Evolutionary conservation across 2,888 invertebrate genomes (phyloP).

Genomic region (Drosophila multiciliata): DNA sequence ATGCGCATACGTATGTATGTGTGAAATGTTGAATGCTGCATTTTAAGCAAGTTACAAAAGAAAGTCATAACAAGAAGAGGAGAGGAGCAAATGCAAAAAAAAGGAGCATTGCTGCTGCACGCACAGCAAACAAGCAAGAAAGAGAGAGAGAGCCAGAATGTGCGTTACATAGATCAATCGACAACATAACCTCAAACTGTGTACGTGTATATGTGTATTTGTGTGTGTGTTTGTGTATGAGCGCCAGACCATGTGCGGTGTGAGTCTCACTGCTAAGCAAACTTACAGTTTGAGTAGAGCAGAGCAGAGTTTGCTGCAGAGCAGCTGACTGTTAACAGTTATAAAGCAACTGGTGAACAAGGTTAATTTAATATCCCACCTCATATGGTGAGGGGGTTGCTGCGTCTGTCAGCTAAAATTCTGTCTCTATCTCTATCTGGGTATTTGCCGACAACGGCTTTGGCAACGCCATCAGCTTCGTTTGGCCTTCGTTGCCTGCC

Average conservation of each 20-base stretch:
- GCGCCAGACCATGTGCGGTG: conserved; percentile 2
- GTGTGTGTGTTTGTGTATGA: not conserved
- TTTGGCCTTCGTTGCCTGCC: conserved; percentile 50
- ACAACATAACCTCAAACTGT: conserved; percentile 1
- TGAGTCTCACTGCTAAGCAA: not conserved
- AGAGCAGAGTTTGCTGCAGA: not conserved
- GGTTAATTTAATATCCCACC: conserved; percentile 7
- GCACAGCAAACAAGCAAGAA: not conserved
- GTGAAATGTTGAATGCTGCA: conserved; percentile 33
- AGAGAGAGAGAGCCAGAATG: not conserved
- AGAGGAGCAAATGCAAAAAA: conserved; percentile 1
- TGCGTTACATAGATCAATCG: conserved; percentile 1
- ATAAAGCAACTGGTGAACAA: conserved; percentile 26
- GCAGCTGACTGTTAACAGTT: conserved; percentile 35
- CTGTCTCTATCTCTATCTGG: conserved; percentile 31
- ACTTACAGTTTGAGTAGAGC: conserved; percentile 3
- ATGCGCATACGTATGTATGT: conserved; percentile 15
- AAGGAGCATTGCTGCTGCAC: not conserved
- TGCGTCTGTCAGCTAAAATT: not conserved
- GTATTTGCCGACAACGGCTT: conserved; percentile 24
- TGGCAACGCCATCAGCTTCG: conserved; percentile 34
- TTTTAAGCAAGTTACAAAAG: conserved; percentile 11
- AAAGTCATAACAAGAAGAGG: not conserved
- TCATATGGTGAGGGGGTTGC: not conserved
- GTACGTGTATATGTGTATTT: not conserved